These are phyloP conservation scores for Chrysaora quinquecirrha DNA, from an alignment of 30 jellyfish, hydroid and myxozoan genomes.

Conservation along the genomic window DNA sequence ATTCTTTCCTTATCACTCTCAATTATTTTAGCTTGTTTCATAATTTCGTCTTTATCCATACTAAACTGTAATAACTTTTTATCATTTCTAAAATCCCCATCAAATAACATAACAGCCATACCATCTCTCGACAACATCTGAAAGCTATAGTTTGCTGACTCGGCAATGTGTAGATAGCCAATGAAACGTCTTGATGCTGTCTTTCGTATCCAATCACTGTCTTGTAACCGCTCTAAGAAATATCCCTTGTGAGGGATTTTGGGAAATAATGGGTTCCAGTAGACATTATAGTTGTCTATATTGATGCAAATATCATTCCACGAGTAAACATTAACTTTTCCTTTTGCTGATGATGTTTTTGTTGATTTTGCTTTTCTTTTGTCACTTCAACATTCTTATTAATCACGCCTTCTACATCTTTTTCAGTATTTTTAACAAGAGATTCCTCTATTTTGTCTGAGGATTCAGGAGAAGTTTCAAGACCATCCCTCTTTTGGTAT, in stretches of 20 bases:
- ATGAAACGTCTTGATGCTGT: conserved; percentile 46
- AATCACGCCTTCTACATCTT: no score
- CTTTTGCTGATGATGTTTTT: not conserved
- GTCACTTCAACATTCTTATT: not conserved
- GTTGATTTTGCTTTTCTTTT: no score
- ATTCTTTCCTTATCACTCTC: not conserved
- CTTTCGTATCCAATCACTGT: conserved; percentile 22
- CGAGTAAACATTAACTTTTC: conserved; percentile 68
- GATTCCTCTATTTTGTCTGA: no score
- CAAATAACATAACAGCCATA: conserved; percentile 37
- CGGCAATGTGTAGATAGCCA: conserved; percentile 43
- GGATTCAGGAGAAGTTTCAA: no score
- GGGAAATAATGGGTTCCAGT: conserved; percentile 86
- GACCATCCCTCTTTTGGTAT: no score
- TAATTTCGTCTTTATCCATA: conserved; percentile 1
- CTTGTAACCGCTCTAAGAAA: conserved; percentile 47
- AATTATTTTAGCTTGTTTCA: not conserved
- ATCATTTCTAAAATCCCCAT: not conserved
- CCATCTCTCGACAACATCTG: conserved; percentile 54
- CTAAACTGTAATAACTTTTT: not conserved
- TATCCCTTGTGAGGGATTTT: conserved; percentile 57
- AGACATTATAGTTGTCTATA: conserved; percentile 32
- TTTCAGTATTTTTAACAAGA: no score
- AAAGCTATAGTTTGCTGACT: conserved; percentile 62
- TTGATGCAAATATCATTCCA: conserved; percentile 63